Evolutionary conservation across 2,113 vertebrate species (phyloP).

Genomic region (Sarotherodon lohbergeri): DNA sequence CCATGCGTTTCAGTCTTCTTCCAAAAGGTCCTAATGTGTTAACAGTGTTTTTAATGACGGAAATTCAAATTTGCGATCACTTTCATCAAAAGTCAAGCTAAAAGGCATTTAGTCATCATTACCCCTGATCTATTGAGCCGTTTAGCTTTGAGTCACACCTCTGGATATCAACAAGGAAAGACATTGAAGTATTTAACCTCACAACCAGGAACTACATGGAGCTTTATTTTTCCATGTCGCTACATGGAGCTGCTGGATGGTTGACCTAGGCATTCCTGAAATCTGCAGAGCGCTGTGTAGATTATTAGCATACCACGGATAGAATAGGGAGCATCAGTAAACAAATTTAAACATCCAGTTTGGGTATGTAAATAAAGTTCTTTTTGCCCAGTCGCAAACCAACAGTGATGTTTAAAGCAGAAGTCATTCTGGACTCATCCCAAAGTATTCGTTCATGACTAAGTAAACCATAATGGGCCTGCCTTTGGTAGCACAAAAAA

Average conservation of each 20-base stretch:
- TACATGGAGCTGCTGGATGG: slow-evolving; percentile 4
- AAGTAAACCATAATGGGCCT: slow-evolving; percentile 24
- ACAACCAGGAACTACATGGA: background rate
- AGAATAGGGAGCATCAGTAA: slow-evolving; percentile 16
- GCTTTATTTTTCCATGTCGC: slow-evolving; percentile 27
- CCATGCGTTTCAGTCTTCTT: background rate
- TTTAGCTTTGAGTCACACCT: slow-evolving; percentile 16
- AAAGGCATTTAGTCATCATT: background rate
- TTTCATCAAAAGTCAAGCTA: background rate
- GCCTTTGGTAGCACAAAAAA: background rate
- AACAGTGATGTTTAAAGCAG: background rate
- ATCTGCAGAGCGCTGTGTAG: slow-evolving; percentile 29
- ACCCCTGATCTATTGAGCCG: background rate
- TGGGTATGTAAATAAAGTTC: slow-evolving; percentile 19
- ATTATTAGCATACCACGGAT: slow-evolving; percentile 36
- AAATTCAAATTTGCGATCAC: background rate
- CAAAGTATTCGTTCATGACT: background rate
- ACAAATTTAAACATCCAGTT: slow-evolving; percentile 25
- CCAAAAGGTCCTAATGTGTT: background rate
- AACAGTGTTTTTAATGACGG: background rate
- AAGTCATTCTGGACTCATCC: background rate
- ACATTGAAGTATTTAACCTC: slow-evolving; percentile 51
- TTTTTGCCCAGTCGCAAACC: background rate
- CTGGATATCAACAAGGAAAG: slow-evolving; percentile 12
- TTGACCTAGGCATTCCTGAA: slow-evolving; percentile 53